Base-by-base conservation (phyloP, 2,113 vertebrate genomes). In the Vulpes vulpes region DNA sequence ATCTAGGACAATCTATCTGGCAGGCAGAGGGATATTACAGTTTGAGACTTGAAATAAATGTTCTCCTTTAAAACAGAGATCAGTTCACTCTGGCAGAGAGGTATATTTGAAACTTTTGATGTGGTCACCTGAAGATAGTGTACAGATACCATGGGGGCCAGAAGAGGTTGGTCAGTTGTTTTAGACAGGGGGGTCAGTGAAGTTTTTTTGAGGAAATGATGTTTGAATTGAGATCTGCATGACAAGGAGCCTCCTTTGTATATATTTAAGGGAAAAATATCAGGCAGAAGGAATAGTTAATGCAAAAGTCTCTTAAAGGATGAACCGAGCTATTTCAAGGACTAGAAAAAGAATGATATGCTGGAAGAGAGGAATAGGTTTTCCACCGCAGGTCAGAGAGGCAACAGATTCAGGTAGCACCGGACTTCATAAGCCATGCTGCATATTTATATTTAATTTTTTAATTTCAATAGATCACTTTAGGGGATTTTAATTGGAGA, bases 41-140 rank as follows among this genome's bases (percentile, higher is more conserved):
- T 79, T 81, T 88, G 65, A 97, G 30, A 14, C 11, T 76, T 95
- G 25, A 90, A 55, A 59, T 62, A 95, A 57, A 60, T 3, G 2
- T 38, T 83, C 84, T 43, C 27, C 84, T 73, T 74, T 22, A 73
- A 89, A 92, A 79, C 32, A 12, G 2, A 30, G 23, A 53, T 35
- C 1, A 6, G 32, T 43, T 32, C 55, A 64, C 23, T 60, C 35
- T 59, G 35, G n/a, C 27, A 2, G 3, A 27, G 14, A 38, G 0
- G 5, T 0, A 2, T 19, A 49, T 7, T 30, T 55, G 22, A 16
- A 94, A n/a, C 0, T 4, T 67, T 43, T 1, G 5, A 27, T 49
- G 57, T 32, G 19, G 25, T 59, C 8, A 78, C 11, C 11, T 8
- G 17, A n/a, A 43, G 35, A 8, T 9, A n/a, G 11, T 32, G 22